Evolutionary conservation across 2,113 vertebrate genomes (phyloP), one percentile per base, ranked within the genome.

Genomic region (Dermatemys mawii): DNA sequence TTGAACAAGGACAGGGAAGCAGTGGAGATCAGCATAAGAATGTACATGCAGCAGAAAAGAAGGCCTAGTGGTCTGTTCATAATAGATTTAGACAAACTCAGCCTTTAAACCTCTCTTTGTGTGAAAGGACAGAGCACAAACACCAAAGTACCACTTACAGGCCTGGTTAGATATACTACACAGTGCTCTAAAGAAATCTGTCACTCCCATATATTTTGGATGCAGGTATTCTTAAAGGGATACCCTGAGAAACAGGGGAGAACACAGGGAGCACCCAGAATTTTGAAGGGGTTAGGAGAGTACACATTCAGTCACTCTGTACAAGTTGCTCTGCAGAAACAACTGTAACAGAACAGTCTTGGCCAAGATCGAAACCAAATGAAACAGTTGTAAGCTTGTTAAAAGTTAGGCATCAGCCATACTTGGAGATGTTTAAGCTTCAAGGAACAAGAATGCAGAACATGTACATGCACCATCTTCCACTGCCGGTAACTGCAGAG

Each of bases 371-470:
- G 17, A 49, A 83, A 57, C 44, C 4, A 4, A 84, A 22, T 41
- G 85, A 57, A 90, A 91, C 49, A 79, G 92, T 1, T 44, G 16
- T 79, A 91, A 22, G 88, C 83, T 87, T 16, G 46, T 50, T 14
- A 38, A 2, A 88, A 94, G 54, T 50, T 78, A 1, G 0, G 73
- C 84, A 53, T 46, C 38, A 88, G 50, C 10, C 78, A 87, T 92
- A 86, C 22, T 81, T 89, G 38, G 83, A 88, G 90, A 92, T 27
- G 6, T 82, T 63, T n/a, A 78, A 91, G 70, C 91, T 93, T 92
- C 79, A 79, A 90, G 82, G n/a, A 93, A 78, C 41, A 83, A 32
- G 44, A 88, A 81, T n/a, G 82, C 35, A 95, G 79, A 94, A 19
- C 84, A 83, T 50, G 4, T 87, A 73, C 38, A 12, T 10, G 38